Percentiles rank a stretch among this genome's conserved stretches.
These are phyloP conservation scores for Latrodectus elegans DNA, from an alignment of 2,888 invertebrate species.

Conservation along the genomic window DNA sequence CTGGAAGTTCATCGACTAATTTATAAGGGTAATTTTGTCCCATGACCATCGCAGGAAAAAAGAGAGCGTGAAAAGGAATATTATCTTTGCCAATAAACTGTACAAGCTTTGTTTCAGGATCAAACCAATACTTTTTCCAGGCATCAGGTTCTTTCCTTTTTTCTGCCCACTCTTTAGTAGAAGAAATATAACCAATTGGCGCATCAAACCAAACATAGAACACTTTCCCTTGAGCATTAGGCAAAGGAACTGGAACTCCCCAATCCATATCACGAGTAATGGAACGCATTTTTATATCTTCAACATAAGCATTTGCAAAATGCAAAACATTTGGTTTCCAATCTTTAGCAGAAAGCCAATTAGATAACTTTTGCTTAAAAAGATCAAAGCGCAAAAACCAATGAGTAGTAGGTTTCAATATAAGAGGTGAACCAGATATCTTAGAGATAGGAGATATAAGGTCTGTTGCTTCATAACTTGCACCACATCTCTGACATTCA, in stretches of 20 bases:
- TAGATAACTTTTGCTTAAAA: too few relatives aligned
- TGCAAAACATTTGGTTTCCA: too few relatives aligned
- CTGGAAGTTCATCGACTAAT: too few relatives aligned
- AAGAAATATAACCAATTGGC: background rate
- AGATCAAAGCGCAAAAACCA: too few relatives aligned
- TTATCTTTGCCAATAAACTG: constrained; percentile 1
- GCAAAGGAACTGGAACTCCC: background rate
- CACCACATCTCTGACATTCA: too few relatives aligned
- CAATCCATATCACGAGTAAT: background rate
- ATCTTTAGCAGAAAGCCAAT: too few relatives aligned
- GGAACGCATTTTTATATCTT: background rate
- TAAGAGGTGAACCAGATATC: background rate
- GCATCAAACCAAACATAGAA: constrained; percentile 5
- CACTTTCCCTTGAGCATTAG: background rate
- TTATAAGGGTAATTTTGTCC: background rate
- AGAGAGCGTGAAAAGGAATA: background rate
- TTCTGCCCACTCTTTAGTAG: background rate
- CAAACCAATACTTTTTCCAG: background rate
- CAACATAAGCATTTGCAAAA: too few relatives aligned
- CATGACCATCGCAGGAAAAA: background rate
- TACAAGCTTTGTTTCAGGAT: background rate
- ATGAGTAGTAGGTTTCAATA: background rate
- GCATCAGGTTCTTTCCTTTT: background rate
- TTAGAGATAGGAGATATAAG: background rate
- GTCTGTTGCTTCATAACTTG: background rate